Conservation (phyloP, 2,113 vertebrate species). For the Prunella fulvescens region DNA sequence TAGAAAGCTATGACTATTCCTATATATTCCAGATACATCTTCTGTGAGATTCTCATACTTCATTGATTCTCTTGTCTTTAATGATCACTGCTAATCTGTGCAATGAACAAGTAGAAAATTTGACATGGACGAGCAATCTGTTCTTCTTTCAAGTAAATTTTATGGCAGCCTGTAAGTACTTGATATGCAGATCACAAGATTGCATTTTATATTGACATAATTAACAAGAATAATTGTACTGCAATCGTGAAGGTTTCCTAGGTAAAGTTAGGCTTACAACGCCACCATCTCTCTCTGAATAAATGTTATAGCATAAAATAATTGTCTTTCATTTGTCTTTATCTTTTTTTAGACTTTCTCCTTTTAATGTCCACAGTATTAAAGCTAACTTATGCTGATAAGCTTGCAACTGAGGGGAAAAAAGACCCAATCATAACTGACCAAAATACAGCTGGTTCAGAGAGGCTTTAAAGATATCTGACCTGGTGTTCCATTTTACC, state of each 20-base stretch:
- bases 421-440: neutral
- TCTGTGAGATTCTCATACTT: neutral
- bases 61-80: neutral
- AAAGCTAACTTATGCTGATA: neutral
- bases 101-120: neutral
- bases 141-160: neutral
- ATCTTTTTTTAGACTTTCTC: neutral
- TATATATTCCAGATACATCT: neutral
- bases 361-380: neutral
- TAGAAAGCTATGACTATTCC: neutral
- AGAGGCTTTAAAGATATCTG: neutral
- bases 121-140: neutral
- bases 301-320: neutral
- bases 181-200: neutral
- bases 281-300: neutral
- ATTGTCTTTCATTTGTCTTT: neutral
- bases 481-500: neutral
- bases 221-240: neutral
- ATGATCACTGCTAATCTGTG: neutral
- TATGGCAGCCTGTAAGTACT: neutral
- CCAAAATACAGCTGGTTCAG: neutral
- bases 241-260: neutral
- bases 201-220: neutral
- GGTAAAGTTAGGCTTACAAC: neutral
- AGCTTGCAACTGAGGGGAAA: neutral